phyloP scores from a whole-genome alignment of 1,140 invertebrate species.

The Cydia splendana region DNA sequence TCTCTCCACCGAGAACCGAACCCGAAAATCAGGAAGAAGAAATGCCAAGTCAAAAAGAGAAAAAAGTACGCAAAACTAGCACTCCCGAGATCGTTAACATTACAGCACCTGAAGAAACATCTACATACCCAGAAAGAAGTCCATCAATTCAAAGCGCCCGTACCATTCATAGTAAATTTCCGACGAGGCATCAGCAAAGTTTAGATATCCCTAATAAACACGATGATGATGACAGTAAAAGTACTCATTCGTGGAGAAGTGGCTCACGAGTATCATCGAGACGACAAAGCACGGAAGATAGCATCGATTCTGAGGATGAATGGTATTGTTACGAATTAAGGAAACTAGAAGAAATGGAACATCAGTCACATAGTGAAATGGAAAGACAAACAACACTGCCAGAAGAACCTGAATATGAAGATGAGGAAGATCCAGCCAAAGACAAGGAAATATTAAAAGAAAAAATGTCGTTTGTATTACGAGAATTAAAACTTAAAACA shows the following conservation, averaged over 20 bases:
- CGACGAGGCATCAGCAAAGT: slow-evolving; percentile 87
- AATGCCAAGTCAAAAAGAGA: slow-evolving; percentile 56
- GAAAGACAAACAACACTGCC: slow-evolving; percentile 82
- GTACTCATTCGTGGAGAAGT: slow-evolving; percentile 92
- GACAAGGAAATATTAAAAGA: slow-evolving; percentile 85
- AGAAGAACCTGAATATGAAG: slow-evolving; percentile 81
- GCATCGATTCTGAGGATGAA: slow-evolving; percentile 95
- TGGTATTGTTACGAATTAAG: slow-evolving; percentile 94
- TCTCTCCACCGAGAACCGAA: slow-evolving; percentile 76
- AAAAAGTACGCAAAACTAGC: slow-evolving; percentile 60
- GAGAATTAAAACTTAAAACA: slow-evolving; percentile 86
- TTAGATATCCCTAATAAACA: slow-evolving; percentile 89
- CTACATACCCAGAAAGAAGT: slow-evolving; percentile 81
- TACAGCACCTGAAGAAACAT: slow-evolving; percentile 69
- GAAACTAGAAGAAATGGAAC: slow-evolving; percentile 92
- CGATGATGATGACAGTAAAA: slow-evolving; percentile 91
- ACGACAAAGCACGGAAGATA: slow-evolving; percentile 94
- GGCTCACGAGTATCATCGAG: slow-evolving; percentile 92
- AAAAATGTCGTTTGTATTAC: slow-evolving; percentile 87
- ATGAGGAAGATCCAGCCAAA: slow-evolving; percentile 79
- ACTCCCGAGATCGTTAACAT: slow-evolving; percentile 73
- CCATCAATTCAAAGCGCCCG: slow-evolving; percentile 83
- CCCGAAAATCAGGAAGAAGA: slow-evolving; percentile 68
- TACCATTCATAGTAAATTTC: slow-evolving; percentile 81
- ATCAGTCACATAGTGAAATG: slow-evolving; percentile 84